Conservation (phyloP, 2,797 vertebrate genomes). For the Lerista edwardsae region DNA sequence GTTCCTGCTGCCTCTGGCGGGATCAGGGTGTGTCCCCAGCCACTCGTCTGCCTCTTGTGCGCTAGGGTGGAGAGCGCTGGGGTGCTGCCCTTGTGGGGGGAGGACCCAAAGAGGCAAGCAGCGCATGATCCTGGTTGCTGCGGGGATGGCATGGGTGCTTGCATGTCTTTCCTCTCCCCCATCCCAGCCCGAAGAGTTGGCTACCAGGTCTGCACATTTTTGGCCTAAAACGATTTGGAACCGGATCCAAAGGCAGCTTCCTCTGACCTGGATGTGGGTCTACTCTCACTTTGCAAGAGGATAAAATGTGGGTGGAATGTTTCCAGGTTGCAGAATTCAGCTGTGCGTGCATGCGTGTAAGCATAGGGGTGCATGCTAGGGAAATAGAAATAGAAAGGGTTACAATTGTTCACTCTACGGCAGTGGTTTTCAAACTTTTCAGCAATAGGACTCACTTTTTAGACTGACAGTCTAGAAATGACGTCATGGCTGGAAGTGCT, state of each 20-base stretch:
- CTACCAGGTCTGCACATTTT: too few species aligned
- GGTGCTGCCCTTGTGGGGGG: constrained; percentile 2
- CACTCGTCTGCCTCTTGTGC: constrained; percentile 26
- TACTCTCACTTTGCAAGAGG: too few species aligned
- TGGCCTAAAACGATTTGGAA: too few species aligned
- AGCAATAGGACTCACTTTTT: too few species aligned
- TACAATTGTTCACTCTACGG: too few species aligned
- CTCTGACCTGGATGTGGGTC: too few species aligned
- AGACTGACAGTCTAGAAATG: too few species aligned
- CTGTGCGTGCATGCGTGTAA: too few species aligned
- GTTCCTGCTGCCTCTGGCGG: background rate
- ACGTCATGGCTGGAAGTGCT: too few species aligned
- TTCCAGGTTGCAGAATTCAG: background rate
- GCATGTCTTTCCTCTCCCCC: background rate
- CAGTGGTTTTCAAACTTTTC: too few species aligned
- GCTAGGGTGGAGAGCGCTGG: constrained; percentile 35
- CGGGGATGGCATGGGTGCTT: background rate
- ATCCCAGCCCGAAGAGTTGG: background rate
- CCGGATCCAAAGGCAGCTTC: too few species aligned
- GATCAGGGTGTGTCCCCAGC: constrained; percentile 49
- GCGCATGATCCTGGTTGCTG: constrained; percentile 16
- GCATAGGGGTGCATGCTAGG: background rate
- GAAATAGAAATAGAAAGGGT: background rate
- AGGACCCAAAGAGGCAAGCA: constrained; percentile 45
- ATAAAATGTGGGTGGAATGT: too few species aligned